These are phyloP conservation scores for Eristalis arbustorum DNA, from an alignment of 2,888 invertebrate genomes.

Conservation along the genomic window DNA sequence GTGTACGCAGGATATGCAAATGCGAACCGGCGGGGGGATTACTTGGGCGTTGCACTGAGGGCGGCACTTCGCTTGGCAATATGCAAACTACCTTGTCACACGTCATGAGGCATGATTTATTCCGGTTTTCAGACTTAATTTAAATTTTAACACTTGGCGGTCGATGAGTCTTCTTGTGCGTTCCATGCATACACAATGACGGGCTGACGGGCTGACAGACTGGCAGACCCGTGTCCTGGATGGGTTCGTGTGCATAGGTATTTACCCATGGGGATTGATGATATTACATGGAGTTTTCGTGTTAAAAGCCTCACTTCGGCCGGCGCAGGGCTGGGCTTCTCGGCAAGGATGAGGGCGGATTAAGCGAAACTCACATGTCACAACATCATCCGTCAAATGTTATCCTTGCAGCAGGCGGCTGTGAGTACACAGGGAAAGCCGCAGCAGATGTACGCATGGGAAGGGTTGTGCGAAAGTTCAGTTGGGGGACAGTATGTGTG, in stretches of 20 bases:
- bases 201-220: not conserved
- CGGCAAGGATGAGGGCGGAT: not conserved
- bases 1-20: conserved; percentile 53
- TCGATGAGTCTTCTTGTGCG: conserved; percentile 8
- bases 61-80: conserved; percentile 21
- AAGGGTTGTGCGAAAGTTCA: not conserved
- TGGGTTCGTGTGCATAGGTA: not conserved
- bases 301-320: conserved; percentile 13
- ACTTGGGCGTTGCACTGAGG: conserved; percentile 31
- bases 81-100: conserved; percentile 66
- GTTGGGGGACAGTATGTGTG: not conserved
- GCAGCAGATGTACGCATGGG: not conserved
- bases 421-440: not conserved
- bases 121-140: conserved; percentile 56
- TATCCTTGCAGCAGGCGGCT: conserved; percentile 3
- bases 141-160: conserved; percentile 63
- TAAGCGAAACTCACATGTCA: conserved; percentile 11
- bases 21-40: conserved; percentile 53
- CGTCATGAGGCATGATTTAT: conserved; percentile 67
- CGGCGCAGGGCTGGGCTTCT: not conserved
- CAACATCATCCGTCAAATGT: conserved; percentile 34
- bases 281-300: conserved; percentile 23
- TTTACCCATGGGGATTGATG: not conserved
- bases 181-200: conserved; percentile 58
- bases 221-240: not conserved